Base-by-base conservation (phyloP, 2,888 invertebrate genomes). In the Agelastica alni region DNA sequence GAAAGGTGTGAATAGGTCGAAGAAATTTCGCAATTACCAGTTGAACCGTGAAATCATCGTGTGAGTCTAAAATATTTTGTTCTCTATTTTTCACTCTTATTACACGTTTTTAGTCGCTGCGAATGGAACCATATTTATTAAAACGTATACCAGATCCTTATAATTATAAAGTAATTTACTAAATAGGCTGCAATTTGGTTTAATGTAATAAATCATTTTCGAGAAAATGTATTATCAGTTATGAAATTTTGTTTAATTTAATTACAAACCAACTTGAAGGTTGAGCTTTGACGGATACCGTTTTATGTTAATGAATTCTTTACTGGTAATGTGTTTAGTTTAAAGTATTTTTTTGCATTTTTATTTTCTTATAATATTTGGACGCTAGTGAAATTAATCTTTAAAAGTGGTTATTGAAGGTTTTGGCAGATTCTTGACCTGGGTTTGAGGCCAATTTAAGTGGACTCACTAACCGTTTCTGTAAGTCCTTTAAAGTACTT, bases 101-200 rank as follows among this genome's bases (percentile, higher is more conserved):
- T 34, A 22, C 22, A 32, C 48, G 37, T 16, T 44, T n/a, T 54
- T 48, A 16, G 43, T 32, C 48, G 36, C 30, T 30, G 31, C 4
- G 48, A 48, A 31, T 43, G 53, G 44, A 56, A 57, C 57, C 53
- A 45, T n/a, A n/a, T 46, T 58, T 54, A 58, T 58, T 58, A 58
- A 58, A 58, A 51, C 51, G 20, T 47, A 39, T 42, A 42, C n/a
- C 42, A 31, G 37, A 57, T 54, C 42, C 46, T 49, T 45, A 53
- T 58, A 58, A 58, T 58, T 58, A 58, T 54, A 58, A 58, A 51
- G 58, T 53, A 58, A 53, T 54, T 58, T 58, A 49, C 47, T 57
- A 58, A 58, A 58, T 58, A 47, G 58, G 37, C n/a, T 36, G 47
- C 58, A 58, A 54, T 58, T 58, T 51, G 39, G 49, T 54, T 54